phyloP scores from a whole-genome alignment of 1,140 invertebrate genomes.

The Zophobas morio region DNA sequence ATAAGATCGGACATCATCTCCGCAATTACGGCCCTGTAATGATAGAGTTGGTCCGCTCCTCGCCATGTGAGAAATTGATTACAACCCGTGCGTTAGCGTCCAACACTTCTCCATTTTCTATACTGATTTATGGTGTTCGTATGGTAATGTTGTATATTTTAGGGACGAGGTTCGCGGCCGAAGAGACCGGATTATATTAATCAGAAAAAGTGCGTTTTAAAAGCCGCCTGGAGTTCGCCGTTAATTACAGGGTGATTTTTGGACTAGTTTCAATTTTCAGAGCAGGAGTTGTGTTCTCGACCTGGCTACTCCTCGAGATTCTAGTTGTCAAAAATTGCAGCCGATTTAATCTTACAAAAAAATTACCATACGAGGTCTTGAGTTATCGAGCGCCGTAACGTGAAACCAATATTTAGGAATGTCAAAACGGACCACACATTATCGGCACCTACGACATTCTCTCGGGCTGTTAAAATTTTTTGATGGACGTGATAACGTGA shows the following conservation, averaged over 20 bases:
- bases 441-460: neutral
- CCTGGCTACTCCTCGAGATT: too few relatives aligned
- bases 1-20: constrained; percentile 49
- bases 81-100: constrained; percentile 49
- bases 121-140: constrained; percentile 53
- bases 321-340: constrained; percentile 27
- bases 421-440: neutral
- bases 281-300: too few relatives aligned
- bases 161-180: constrained; percentile 28
- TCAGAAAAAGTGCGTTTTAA: constrained; percentile 7
- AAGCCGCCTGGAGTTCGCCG: too few relatives aligned
- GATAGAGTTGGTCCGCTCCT: constrained; percentile 50
- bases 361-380: neutral
- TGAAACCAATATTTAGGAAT: neutral
- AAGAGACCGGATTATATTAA: constrained; percentile 40
- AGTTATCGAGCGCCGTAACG: too few relatives aligned
- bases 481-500: neutral
- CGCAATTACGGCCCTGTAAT: constrained; percentile 51
- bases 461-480: neutral
- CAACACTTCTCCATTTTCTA: constrained; percentile 52
- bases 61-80: constrained; percentile 56
- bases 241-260: too few relatives aligned
- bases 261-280: too few relatives aligned
- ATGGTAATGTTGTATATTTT: constrained; percentile 57
- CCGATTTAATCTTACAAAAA: too few relatives aligned